These are phyloP conservation scores for Nasalis larvatus DNA, from an alignment of 2,113 vertebrate genomes.

Conservation along the genomic window DNA sequence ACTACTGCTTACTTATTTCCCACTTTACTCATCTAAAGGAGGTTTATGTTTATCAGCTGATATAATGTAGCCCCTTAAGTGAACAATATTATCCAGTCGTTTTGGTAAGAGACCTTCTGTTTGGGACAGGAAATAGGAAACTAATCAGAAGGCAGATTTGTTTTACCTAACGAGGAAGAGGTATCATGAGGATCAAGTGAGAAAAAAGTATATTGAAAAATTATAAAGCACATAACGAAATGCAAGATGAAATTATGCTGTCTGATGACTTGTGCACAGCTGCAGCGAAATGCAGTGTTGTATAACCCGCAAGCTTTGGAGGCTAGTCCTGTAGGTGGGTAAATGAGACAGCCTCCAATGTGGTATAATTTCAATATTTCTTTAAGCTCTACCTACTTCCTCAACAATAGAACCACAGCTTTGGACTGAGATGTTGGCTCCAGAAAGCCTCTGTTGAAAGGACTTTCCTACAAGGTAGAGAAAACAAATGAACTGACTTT, in stretches of 20 bases:
- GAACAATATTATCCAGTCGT: neutral
- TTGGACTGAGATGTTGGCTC: neutral
- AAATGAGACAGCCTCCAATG: neutral
- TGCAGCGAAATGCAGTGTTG: fast-evolving
- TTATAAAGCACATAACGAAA: neutral
- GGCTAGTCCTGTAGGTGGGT: neutral
- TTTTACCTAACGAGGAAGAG: neutral
- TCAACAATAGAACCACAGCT: neutral
- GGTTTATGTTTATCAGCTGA: neutral
- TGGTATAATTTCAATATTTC: neutral
- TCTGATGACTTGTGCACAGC: neutral
- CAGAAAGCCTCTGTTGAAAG: neutral
- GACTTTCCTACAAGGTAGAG: neutral
- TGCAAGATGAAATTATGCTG: neutral
- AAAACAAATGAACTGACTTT: neutral
- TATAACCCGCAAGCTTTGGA: fast-evolving
- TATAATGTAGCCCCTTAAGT: neutral
- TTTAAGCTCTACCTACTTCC: neutral
- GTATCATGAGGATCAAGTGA: neutral
- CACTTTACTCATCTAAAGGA: neutral
- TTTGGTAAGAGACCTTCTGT: constrained; percentile 1
- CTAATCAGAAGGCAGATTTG: neutral
- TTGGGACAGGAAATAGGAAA: neutral
- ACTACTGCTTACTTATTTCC: constrained; percentile 35
- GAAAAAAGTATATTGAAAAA: neutral